phyloP scores from a whole-genome alignment of 1,140 invertebrate species.

The Saccostrea glomerata region DNA sequence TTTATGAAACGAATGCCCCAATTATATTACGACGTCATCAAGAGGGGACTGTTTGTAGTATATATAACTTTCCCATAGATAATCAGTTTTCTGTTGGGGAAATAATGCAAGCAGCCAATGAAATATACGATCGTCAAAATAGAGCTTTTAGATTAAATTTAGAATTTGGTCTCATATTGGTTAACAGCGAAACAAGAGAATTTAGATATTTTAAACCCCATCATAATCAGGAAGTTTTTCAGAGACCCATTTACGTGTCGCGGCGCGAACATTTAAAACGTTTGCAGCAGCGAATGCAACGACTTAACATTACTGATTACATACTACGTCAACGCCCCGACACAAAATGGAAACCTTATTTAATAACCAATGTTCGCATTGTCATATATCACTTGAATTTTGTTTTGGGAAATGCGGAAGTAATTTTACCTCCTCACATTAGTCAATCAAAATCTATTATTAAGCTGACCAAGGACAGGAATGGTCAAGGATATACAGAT shows the following conservation, averaged over 20 bases:
- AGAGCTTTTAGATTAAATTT: constrained; percentile 46
- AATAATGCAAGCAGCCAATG: constrained; percentile 35
- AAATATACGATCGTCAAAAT: constrained; percentile 42
- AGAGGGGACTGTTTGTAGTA: background rate
- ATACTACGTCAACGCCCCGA: constrained; percentile 40
- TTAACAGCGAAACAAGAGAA: constrained; percentile 47
- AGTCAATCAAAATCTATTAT: constrained; percentile 2
- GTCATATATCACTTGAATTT: constrained; percentile 6
- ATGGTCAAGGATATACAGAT: background rate
- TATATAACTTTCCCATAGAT: constrained; percentile 44
- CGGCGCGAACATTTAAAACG: constrained; percentile 7
- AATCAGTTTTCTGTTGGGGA: constrained; percentile 35
- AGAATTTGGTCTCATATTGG: constrained; percentile 37
- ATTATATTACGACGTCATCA: constrained; percentile 42
- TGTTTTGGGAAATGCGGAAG: background rate
- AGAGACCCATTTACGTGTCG: constrained; percentile 40
- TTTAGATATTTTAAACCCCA: constrained; percentile 48
- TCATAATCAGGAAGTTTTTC: constrained; percentile 41
- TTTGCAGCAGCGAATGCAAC: constrained; percentile 22
- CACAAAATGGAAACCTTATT: constrained; percentile 42
- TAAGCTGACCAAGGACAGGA: background rate
- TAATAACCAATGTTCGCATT: constrained; percentile 32
- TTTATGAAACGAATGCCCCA: constrained; percentile 42
- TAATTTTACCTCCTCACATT: background rate
- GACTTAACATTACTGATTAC: constrained; percentile 12